Conservation (phyloP, 2,888 invertebrate genomes). For the Diarsia brunnea region DNA sequence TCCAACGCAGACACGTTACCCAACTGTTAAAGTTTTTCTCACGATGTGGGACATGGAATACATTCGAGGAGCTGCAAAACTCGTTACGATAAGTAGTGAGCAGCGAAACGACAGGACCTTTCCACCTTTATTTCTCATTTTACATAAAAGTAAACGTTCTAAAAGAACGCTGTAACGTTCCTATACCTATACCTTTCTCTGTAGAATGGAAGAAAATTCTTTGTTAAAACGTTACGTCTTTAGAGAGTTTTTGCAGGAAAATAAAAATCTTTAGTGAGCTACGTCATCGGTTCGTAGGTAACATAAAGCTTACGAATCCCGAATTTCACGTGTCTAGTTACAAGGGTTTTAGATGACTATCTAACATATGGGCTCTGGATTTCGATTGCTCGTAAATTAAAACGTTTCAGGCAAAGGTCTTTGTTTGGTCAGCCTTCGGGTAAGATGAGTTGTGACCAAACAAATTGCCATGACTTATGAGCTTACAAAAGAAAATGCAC, state of each 20-base stretch:
- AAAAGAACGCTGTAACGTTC: conserved; percentile 18
- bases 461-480: neutral
- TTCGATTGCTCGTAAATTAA: conserved; percentile 29
- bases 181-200: conserved; percentile 9
- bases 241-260: conserved; percentile 7
- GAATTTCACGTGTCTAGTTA: conserved; percentile 22
- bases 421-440: conserved; percentile 15
- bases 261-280: conserved; percentile 15
- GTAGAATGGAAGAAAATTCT: conserved; percentile 15
- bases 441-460: neutral
- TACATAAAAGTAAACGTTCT: conserved; percentile 21
- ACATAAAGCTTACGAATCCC: conserved; percentile 18
- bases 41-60: conserved; percentile 36
- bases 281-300: conserved; percentile 34
- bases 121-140: conserved; percentile 27
- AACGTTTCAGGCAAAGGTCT: conserved; percentile 18
- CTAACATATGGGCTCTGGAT: conserved; percentile 3
- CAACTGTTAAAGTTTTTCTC: conserved; percentile 42
- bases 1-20: conserved; percentile 16
- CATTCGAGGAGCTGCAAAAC: conserved; percentile 30
- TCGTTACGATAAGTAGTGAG: conserved; percentile 44
- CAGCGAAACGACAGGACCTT: conserved; percentile 27
- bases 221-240: conserved; percentile 17
- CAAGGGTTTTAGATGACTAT: conserved; percentile 37
- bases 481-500: neutral